Percentiles rank a stretch among this genome's conserved stretches.
Conservation (phyloP, 2,797 vertebrate species). For the Sitta carolinensis region DNA sequence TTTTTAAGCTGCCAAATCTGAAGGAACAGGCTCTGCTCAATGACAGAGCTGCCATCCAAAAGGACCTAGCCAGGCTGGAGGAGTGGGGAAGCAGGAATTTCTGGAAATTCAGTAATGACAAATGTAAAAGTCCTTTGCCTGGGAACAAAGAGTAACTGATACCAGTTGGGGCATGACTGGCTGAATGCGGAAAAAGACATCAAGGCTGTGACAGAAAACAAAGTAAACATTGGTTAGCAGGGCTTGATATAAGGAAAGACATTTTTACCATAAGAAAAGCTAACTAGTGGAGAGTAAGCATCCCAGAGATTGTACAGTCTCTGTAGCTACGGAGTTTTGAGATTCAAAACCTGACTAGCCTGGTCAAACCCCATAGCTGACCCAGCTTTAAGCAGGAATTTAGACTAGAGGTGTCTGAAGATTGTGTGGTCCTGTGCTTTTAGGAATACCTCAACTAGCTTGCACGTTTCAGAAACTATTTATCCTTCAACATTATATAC, state of each 20-base stretch:
- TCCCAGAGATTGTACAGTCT: neutral
- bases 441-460: neutral
- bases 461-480: neutral
- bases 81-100: neutral
- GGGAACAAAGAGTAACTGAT: neutral
- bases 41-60: neutral
- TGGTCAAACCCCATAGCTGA: neutral
- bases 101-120: neutral
- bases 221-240: neutral
- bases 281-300: neutral
- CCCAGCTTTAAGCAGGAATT: neutral
- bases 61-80: neutral
- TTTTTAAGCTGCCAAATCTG: neutral
- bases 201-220: neutral
- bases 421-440: neutral
- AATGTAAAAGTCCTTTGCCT: neutral
- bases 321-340: neutral
- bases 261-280: neutral
- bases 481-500: neutral
- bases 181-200: neutral
- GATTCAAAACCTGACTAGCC: neutral
- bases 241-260: neutral
- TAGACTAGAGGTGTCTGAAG: neutral
- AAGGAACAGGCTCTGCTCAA: neutral
- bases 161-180: neutral